phyloP scores from a whole-genome alignment of 1,140 invertebrate species.

The Vanessa atalanta region DNA sequence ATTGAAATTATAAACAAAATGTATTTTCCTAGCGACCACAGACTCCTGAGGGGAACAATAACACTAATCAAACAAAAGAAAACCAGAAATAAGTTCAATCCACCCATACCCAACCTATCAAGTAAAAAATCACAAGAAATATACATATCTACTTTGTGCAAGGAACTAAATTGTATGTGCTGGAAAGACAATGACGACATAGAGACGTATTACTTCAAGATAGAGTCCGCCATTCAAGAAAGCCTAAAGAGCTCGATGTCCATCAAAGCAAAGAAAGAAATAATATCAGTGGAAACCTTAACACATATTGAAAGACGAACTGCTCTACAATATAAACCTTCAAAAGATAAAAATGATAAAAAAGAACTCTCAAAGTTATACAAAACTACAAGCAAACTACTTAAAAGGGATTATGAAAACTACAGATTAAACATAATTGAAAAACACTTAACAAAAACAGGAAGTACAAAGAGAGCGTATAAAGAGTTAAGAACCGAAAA shows the following conservation, averaged over 20 bases:
- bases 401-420: constrained; percentile 42
- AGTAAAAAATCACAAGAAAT: neutral
- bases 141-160: neutral
- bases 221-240: constrained; percentile 30
- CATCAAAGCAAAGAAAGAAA: neutral
- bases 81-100: constrained; percentile 24
- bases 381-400: constrained; percentile 41
- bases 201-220: constrained; percentile 34
- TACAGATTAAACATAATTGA: constrained; percentile 40
- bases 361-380: constrained; percentile 37
- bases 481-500: constrained; percentile 21
- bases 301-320: neutral
- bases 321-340: neutral
- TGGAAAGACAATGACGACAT: constrained; percentile 32
- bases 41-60: constrained; percentile 40
- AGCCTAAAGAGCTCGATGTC: constrained; percentile 29
- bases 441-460: constrained; percentile 15
- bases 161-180: neutral
- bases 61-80: constrained; percentile 34
- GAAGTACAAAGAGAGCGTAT: constrained; percentile 29
- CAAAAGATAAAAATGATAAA: constrained; percentile 32
- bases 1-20: constrained; percentile 41
- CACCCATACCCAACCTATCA: constrained; percentile 12
- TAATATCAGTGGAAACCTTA: neutral
- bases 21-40: constrained; percentile 41